Base-by-base conservation (phyloP, 2,113 vertebrate genomes). In the Noctilio leporinus region DNA sequence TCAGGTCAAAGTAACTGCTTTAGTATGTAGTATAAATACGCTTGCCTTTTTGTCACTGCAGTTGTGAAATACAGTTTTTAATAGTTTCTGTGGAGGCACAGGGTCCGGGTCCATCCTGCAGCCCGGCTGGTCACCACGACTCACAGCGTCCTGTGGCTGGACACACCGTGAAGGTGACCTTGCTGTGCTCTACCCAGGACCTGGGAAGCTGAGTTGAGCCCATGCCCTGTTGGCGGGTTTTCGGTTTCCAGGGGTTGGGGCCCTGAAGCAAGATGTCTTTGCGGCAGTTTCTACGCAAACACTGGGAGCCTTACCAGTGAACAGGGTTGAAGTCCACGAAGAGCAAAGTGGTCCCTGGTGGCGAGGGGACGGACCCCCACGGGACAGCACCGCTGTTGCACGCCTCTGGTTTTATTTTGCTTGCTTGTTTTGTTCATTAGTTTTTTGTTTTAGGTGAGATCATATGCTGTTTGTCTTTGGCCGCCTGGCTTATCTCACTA, bases 201-300 rank as follows among this genome's bases (percentile, higher is more conserved):
- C n/a, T 10, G 11, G 4, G 67, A 85, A 17, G 67, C 10, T 9
- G 43, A 30, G 40, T n/a, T 0, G 51, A 38, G 47, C 72, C 28
- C 3, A 2, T 0, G 0, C 8, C 16, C 65, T 49, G 35, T 72
- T 0, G 2, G 35, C 4, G 20, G 78, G 35, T 20, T 85, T 81
- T 28, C 88, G 22, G 9, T 47, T 80, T 62, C 70, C 70, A 62
- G 47, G 88, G 80, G 15, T 81, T 55, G 35, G 15, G 57, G 78
- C 89, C 45, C 49, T 10, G 30, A 14, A 69, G 91, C 35, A 35
- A 59, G 10, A 30, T 1, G 16, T 81, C 40, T 72, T 67, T 82
- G 80, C 89, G 92, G 51, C 65, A 26, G 53, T 64, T 94, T 94
- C 94, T 89, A 33, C 24, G 20, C 51, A 86, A 92, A 96, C 86